These are phyloP conservation scores for Glandiceps talaboti DNA, from an alignment of 53 echinoderm and acorn worm species.

Conservation along the genomic window DNA sequence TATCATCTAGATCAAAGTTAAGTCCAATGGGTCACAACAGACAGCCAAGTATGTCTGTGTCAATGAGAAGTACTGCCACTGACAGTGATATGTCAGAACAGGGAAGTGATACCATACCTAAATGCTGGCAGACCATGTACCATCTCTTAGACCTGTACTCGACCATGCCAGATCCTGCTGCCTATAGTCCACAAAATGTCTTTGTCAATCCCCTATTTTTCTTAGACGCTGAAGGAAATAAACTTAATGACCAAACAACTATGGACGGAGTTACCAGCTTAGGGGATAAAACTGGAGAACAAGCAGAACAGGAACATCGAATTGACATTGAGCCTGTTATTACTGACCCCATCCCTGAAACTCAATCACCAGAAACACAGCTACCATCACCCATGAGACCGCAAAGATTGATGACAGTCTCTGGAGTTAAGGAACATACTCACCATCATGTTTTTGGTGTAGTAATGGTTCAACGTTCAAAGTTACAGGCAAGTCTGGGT, in stretches of 20 bases:
- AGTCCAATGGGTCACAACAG: neutral
- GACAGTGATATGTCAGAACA: neutral
- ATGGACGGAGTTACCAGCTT: neutral
- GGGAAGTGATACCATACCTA: constrained; percentile 60
- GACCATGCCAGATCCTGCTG: constrained; percentile 38
- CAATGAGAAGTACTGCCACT: neutral
- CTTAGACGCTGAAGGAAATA: constrained; percentile 24
- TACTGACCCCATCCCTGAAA: neutral
- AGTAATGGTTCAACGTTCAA: constrained; percentile 49
- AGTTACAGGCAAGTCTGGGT: constrained; percentile 66
- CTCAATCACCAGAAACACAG: neutral
- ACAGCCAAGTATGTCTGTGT: neutral
- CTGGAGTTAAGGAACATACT: neutral
- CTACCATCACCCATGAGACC: neutral
- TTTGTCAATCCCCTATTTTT: constrained; percentile 77
- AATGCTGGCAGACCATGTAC: constrained; percentile 99
- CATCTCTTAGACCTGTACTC: constrained; percentile 89
- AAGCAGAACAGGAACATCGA: neutral
- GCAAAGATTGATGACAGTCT: neutral
- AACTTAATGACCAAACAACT: neutral
- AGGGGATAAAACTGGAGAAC: neutral
- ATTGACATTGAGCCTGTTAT: neutral
- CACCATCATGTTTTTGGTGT: constrained; percentile 50
- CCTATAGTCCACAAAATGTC: constrained; percentile 16
- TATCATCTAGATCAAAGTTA: neutral